Percentiles rank a stretch among this genome's conserved stretches.
Conservation (phyloP, 1,140 invertebrate genomes). For the Drosophila melanogaster region Release_6_plus_ISO1_MT NT_037436.4:9754501-9755000, state of each 20-base stretch:
- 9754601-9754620: background rate
- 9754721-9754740: background rate
- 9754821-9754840: no score
- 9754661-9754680: background rate
- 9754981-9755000: conserved; percentile 78
- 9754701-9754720: background rate
- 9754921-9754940: conserved; percentile 9
- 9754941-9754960: conserved; percentile 55
- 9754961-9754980: conserved; percentile 81
- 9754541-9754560: conserved; percentile 10
- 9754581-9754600: background rate
- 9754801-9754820: no score
- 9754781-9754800: no score
- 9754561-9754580: conserved; percentile 20
- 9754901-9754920: conserved; percentile 11
- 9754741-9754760: background rate
- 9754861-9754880: no score
- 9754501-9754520: conserved; percentile 36
- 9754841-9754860: no score
- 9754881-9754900: background rate
- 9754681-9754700: background rate
- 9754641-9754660: background rate
- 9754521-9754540: conserved; percentile 29
- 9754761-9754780: no score
- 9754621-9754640: background rate